A percentile compares a stretch with the other conserved stretches of the same genome.
Evolutionary conservation across 2,888 invertebrate genomes (phyloP).

Genomic region (Temnothorax rugatulus): DNA sequence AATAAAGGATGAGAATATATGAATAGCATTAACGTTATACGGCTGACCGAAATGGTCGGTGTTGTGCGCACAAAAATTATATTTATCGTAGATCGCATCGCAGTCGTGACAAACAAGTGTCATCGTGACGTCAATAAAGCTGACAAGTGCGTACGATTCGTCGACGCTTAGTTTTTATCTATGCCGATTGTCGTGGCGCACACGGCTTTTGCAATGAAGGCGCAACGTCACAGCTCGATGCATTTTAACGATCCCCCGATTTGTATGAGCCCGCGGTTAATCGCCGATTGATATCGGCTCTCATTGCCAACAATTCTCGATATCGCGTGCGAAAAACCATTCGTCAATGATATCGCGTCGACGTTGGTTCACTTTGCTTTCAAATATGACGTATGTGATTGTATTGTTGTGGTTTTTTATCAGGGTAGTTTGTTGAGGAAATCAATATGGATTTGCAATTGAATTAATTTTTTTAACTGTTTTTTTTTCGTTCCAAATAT

Average conservation of each 20-base stretch:
- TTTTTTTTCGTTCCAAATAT: background rate
- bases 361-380: background rate
- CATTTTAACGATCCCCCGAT: constrained; percentile 45
- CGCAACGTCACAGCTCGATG: constrained; percentile 48
- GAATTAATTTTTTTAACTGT: background rate
- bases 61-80: constrained; percentile 44
- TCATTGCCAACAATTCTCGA: constrained; percentile 12
- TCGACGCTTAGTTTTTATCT: constrained; percentile 58
- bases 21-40: constrained; percentile 20
- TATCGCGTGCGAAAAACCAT: background rate
- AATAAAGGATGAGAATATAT: constrained; percentile 32
- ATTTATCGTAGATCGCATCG: constrained; percentile 67
- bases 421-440: background rate
- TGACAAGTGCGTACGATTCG: constrained; percentile 55
- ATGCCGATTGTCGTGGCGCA: constrained; percentile 44
- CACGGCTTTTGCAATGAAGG: constrained; percentile 24
- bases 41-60: background rate
- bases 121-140: constrained; percentile 74
- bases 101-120: constrained; percentile 70
- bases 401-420: background rate
- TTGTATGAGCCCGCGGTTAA: background rate
- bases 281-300: constrained; percentile 41
- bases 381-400: background rate
- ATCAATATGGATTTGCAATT: background rate
- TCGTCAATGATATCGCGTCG: no score